Base-by-base conservation (phyloP, 2,888 invertebrate genomes). In the Mycalesis mineus region DNA sequence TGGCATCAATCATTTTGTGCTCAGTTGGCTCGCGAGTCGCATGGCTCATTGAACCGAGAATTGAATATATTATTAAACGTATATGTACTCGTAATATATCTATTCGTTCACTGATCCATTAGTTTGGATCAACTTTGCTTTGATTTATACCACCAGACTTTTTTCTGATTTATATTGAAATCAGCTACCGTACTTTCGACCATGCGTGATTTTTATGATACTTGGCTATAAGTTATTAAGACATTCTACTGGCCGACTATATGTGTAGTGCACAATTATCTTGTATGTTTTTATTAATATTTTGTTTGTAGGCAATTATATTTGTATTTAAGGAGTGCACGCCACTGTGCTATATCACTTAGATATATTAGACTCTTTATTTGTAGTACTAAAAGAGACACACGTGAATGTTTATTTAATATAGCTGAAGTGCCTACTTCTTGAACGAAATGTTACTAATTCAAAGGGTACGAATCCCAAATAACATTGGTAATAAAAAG, bases 31-130 rank as follows among this genome's bases (percentile, higher is more conserved):
- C 47, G 33, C 33, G n/a, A 11, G 47, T 33, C 47, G 33, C 33
- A 17, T 15, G 47, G 47, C 33, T 33, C 47, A 47, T 15, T 47
- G 47, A 47, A 47, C 47, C 47, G 47, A 14, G 33, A 47, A 31
- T 47, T 47, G 47, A 47, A 47, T 47, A 47, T 15, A 47, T 47
- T 15, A 47, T 47, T 33, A 47, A 47, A 47, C 31, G 47, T 45
- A 36, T 36, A 45, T 4, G 45, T 45, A 9, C 8, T 2, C 11
- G 11, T 28, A n/a, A n/a, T n/a, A 8, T 31, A 45, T 45, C 31
- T 31, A 47, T 47, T 15, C 47, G 47, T 47, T 47, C 14, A 15
- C 14, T 14, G 33, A 47, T 47, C 33, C 15, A 47, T 33, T 47
- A 33, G 7, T 47, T 33, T 47, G 33, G 6, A 47, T 33, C 33